Evolutionary conservation across 92 coral and sea anemone genomes (phyloP), one percentile per base, ranked within the genome.

Genomic region (Phymanthus crucifer): DNA sequence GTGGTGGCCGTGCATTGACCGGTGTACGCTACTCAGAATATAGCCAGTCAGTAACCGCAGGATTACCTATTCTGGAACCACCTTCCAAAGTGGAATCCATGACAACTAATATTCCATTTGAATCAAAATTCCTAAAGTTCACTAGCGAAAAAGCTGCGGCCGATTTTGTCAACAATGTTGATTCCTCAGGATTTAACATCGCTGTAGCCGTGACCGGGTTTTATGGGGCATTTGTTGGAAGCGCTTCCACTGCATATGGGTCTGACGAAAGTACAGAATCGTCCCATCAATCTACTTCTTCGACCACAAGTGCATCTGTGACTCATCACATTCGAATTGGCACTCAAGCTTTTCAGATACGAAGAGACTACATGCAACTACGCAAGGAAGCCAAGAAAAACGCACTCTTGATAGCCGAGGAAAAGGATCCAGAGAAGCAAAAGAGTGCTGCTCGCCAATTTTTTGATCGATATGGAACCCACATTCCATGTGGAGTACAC

Each of bases 381-480:
- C 61, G 85, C 32, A 48, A 40, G 77, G 71, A 77, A 37, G 85
- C 89, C 67, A 80, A 64, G 72, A 43, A 45, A 67, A 65, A 54
- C 75, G 89, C 85, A 32, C 21, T 67, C 61, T 47, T 66, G 17
- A 85, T 85, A 38, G 11, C 11, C 29, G 29, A 57, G 11, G 66
- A 21, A 17, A 38, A 0, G 43, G 54, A 3, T 76, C 40, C 70
- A 8, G 48, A 61, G 1, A 26, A 80, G 24, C 27, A 31, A 0
- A 40, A 37, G 32, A 82, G 31, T 13, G 73, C 71, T 13, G 88
- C 91, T 48, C 80, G 87, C 32, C 24, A 7, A 9, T 87, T 87
- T 61, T 48, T 87, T 75, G 24, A 40, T 45, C 88, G 84, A 65
- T 87, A 67, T 32, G 91, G 88, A 68, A 87, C 88, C 69, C 91